Base-by-base conservation (phyloP, 2,113 vertebrate genomes). In the Scartelaos histophorus region DNA sequence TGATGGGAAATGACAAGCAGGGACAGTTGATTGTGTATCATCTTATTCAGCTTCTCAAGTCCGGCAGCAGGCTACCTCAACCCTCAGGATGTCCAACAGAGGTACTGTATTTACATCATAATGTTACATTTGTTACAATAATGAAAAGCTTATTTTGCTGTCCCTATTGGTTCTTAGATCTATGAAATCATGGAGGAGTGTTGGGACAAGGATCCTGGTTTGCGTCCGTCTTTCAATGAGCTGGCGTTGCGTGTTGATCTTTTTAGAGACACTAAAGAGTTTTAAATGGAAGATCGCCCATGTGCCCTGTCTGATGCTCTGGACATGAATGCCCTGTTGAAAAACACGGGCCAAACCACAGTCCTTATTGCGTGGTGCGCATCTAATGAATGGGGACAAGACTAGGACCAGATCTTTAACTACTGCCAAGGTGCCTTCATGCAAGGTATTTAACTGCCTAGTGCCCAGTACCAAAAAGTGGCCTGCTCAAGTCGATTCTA, bases 11-110 rank as follows among this genome's bases (percentile, higher is more conserved):
- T 54, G 97, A 98, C 82, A 99, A 98, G 85, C 97, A 99, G 91
- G 97, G 97, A 13, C 98, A 98, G 88, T 93, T 99, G 95, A 99
- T 99, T 70, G 97, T 99, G 21, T 98, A 98, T 89, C 97, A 98
- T 85, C 94, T 99, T 86, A 96, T 96, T 78, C 96, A 98, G 78
- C 95, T 99, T 71, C 92, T 99, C 67, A 98, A 96, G 81, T 94
- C 92, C 19, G 95, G 94, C 82, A 95, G 95, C 86, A 93, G 96
- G 81, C 91, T 99, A 34, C 95, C 95, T 0, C 92, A 94, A 70
- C 97, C 97, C 19, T 91, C 95, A 29, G 94, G 93, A 3, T 98
- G 97, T 71, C 95, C 97, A 43, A 87, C 93, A 75, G 95, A 96
- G 96, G 98, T 97, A 25, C 56, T 25, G 56, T 58, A 92, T 1